Percentiles rank a stretch among this genome's conserved stretches.
These are phyloP conservation scores for Aphodius granarius DNA, from an alignment of 2,888 invertebrate species.

Conservation along the genomic window DNA sequence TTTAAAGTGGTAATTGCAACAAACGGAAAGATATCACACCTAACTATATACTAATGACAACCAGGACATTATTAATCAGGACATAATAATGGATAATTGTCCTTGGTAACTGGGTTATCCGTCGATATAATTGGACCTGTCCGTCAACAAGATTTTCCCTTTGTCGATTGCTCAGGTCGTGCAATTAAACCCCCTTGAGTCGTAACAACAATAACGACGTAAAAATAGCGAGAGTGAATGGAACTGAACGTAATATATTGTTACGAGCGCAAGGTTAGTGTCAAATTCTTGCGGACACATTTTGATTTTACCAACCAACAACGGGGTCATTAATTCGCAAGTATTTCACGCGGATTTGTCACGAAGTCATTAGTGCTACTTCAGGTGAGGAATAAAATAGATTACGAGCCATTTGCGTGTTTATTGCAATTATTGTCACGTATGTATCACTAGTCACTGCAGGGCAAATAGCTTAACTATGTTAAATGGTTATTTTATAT, in stretches of 20 bases:
- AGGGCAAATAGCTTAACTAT: background rate
- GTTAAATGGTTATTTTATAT: background rate
- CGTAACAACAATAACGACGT: background rate
- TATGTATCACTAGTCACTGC: background rate
- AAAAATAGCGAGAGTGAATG: background rate
- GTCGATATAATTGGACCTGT: background rate
- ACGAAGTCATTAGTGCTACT: background rate
- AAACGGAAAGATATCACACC: background rate
- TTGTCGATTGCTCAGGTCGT: background rate
- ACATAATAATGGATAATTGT: background rate
- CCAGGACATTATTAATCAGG: too few species aligned
- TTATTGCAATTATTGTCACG: background rate
- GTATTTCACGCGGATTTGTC: background rate
- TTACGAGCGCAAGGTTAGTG: background rate
- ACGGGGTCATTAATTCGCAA: background rate
- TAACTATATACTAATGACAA: background rate
- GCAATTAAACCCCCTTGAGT: background rate
- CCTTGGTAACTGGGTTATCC: background rate
- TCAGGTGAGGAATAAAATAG: background rate
- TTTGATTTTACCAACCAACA: background rate
- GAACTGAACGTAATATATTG: background rate
- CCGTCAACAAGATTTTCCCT: background rate
- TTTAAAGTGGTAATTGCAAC: background rate
- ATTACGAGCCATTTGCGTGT: background rate
- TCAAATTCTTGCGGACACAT: background rate